Evolutionary conservation across 2,797 vertebrate species (phyloP).

Genomic region (Nyctibius grandis): DNA sequence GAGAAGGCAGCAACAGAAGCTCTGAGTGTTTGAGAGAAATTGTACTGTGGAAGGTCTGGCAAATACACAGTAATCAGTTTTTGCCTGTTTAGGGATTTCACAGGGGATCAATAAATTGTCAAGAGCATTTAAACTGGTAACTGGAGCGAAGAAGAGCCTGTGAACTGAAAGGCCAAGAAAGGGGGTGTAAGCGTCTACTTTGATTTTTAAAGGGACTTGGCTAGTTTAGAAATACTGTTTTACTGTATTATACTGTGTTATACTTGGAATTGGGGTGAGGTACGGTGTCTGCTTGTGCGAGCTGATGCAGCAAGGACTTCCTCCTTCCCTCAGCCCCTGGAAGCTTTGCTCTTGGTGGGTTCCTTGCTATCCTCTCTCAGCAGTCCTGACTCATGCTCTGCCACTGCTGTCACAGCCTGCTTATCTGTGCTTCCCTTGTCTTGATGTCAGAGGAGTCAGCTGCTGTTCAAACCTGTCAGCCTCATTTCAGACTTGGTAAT

Average conservation of each 20-base stretch:
- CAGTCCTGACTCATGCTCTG: not conserved
- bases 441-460: slow-evolving; percentile 1
- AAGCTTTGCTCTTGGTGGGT: not conserved
- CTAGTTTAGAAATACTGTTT: not conserved
- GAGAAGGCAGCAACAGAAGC: not conserved
- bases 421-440: not conserved
- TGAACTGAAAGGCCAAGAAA: not conserved
- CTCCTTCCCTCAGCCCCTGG: not conserved
- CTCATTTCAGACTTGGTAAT: not conserved
- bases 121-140: not conserved
- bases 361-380: not conserved
- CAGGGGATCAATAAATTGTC: not conserved
- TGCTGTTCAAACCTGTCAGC: slow-evolving; percentile 5
- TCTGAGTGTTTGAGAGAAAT: not conserved
- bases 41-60: not conserved
- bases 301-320: not conserved
- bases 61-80: not conserved
- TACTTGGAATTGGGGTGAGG: not conserved
- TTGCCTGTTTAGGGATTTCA: not conserved
- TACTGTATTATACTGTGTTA: not conserved
- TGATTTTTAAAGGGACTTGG: not conserved
- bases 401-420: not conserved
- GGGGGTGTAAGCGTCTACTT: not conserved
- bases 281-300: not conserved
- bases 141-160: not conserved